Conservation (phyloP, 2,888 invertebrate genomes). For the Pimpla rufipes region DNA sequence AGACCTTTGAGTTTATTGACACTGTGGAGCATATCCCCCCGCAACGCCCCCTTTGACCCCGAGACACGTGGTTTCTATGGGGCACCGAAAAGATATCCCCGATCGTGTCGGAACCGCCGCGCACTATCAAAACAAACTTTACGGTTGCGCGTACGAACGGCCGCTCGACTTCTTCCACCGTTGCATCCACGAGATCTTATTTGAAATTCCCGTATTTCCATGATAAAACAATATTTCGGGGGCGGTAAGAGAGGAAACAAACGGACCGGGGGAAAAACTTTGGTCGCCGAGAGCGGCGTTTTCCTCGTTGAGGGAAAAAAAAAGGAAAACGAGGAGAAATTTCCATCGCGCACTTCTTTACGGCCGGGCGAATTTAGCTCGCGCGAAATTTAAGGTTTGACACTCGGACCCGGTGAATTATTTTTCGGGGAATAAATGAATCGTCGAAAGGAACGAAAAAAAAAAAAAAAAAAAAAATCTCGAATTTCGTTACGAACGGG, state of each 20-base stretch:
- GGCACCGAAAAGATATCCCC: constrained; percentile 48
- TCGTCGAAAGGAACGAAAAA: no score
- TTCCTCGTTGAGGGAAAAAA: background rate
- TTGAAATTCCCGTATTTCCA: constrained; percentile 56
- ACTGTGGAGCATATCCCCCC: background rate
- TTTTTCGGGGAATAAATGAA: no score
- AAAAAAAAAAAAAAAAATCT: no score
- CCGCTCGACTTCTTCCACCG: constrained; percentile 1
- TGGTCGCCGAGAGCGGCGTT: background rate
- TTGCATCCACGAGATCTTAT: constrained; percentile 20
- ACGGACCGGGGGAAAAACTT: constrained; percentile 11
- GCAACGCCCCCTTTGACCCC: no score
- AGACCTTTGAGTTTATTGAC: constrained; percentile 32
- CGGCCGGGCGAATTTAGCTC: background rate
- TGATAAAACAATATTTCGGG: constrained; percentile 46
- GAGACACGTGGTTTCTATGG: constrained; percentile 50
- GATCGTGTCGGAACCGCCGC: constrained; percentile 35
- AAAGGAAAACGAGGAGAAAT: background rate
- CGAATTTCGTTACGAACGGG: no score
- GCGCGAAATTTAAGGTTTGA: background rate
- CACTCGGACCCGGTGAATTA: background rate
- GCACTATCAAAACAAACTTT: constrained; percentile 63
- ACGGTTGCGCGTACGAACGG: constrained; percentile 40
- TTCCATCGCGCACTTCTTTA: background rate
- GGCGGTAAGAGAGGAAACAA: background rate